Percentiles rank a stretch among this genome's conserved stretches.
Conservation (phyloP, 2,113 vertebrate genomes). For the Burhinus bistriatus region DNA sequence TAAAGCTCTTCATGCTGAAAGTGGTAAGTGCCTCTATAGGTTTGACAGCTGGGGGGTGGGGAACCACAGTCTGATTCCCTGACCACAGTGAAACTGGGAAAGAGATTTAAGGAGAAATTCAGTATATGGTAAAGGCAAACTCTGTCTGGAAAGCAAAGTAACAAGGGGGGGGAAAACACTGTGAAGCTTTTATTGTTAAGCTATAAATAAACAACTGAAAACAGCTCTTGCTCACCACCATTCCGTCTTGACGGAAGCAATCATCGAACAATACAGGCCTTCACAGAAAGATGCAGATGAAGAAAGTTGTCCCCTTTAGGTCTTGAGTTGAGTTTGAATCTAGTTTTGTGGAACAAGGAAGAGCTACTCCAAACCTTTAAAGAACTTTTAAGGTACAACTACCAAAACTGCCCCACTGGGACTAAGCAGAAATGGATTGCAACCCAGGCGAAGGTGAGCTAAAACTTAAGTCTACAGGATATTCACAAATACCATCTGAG, state of each 20-base stretch:
- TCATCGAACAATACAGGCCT: neutral
- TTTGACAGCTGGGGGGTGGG: neutral
- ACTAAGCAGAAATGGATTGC: neutral
- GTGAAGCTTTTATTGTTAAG: neutral
- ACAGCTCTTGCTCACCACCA: neutral
- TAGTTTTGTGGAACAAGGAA: neutral
- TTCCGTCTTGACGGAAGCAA: neutral
- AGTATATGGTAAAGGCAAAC: neutral
- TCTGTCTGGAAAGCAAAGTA: neutral
- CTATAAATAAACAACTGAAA: neutral
- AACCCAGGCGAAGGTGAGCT: neutral
- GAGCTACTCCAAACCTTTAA: neutral
- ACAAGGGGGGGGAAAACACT: accelerated
- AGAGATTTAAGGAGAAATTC: neutral
- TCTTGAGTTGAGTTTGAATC: neutral
- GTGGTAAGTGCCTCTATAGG: neutral
- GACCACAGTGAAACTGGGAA: neutral
- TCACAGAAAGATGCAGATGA: neutral
- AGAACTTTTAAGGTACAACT: neutral
- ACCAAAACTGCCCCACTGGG: neutral
- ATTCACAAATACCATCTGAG: neutral
- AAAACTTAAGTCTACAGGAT: neutral
- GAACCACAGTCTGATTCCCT: neutral
- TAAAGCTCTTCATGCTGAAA: neutral
- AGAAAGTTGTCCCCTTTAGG: neutral